Evolutionary conservation across 2,113 vertebrate genomes (phyloP).

Genomic region (Spilogale gracilis): DNA sequence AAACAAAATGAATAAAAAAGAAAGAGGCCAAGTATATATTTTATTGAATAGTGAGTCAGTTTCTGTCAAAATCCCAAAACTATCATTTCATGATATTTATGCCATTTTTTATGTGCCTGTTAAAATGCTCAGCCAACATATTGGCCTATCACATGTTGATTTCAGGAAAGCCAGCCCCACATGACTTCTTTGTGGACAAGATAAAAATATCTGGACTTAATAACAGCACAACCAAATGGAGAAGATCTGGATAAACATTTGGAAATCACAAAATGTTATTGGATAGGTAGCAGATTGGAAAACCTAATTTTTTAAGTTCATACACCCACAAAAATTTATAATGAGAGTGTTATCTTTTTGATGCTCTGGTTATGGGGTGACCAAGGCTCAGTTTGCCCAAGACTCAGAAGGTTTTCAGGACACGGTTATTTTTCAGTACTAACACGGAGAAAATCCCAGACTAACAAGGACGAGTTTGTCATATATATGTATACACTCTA

Average conservation of each 20-base stretch:
- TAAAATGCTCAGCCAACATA: not conserved
- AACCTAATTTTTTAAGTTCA: not conserved
- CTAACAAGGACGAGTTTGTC: not conserved
- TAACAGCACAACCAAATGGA: not conserved
- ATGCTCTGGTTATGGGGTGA: not conserved
- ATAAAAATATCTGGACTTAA: conserved; percentile 2
- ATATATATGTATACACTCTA: not conserved
- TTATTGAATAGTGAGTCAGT: not conserved
- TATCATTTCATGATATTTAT: not conserved
- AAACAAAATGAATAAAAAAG: not conserved
- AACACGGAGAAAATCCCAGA: not conserved
- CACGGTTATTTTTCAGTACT: not conserved
- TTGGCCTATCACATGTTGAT: not conserved
- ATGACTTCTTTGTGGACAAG: not conserved
- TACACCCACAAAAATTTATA: not conserved
- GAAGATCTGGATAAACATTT: not conserved
- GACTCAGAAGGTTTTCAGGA: not conserved
- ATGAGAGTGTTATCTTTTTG: not conserved
- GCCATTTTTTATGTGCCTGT: not conserved
- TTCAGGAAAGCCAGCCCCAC: not conserved
- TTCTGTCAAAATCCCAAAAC: conserved; percentile 45
- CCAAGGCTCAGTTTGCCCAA: not conserved
- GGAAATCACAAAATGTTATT: not conserved
- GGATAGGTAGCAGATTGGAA: not conserved
- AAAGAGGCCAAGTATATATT: not conserved